These are phyloP conservation scores for Spondyliosoma cantharus DNA, from an alignment of 2,797 vertebrate species.

Conservation along the genomic window DNA sequence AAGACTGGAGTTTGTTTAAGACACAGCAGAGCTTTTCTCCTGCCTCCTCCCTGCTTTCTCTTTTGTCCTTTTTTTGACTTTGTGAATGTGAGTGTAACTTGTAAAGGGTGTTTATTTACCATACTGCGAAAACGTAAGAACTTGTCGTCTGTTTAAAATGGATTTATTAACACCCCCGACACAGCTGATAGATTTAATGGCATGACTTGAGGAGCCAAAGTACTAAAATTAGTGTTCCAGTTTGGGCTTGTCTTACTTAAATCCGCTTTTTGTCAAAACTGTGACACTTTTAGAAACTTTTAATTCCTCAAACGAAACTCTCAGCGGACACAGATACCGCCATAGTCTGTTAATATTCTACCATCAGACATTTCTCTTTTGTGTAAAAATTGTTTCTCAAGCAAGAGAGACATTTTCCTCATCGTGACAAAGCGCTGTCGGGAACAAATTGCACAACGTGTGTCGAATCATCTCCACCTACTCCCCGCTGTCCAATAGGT, in stretches of 20 bases:
- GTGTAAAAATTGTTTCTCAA: conserved; percentile 8
- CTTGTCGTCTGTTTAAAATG: background rate
- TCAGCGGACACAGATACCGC: background rate
- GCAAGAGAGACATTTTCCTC: conserved; percentile 3
- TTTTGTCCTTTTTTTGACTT: conserved; percentile 20
- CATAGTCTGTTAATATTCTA: background rate
- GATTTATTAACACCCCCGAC: background rate
- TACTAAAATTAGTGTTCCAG: background rate
- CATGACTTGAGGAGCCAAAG: background rate
- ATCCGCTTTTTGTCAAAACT: background rate
- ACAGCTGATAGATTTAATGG: background rate
- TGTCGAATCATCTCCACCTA: conserved; percentile 24
- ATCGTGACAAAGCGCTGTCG: conserved; percentile 20
- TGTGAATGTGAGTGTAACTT: background rate
- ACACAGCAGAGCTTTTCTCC: conserved; percentile 1
- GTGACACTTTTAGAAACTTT: background rate
- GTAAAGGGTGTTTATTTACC: background rate
- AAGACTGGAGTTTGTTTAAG: conserved; percentile 35
- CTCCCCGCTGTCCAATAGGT: background rate
- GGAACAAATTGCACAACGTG: conserved; percentile 57
- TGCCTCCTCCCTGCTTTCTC: conserved; percentile 37
- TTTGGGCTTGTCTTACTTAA: background rate
- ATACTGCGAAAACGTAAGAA: background rate
- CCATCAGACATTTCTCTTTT: background rate
- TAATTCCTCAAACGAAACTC: background rate